These are phyloP conservation scores for Nasua narica DNA, from an alignment of 2,797 vertebrate genomes.

Conservation along the genomic window DNA sequence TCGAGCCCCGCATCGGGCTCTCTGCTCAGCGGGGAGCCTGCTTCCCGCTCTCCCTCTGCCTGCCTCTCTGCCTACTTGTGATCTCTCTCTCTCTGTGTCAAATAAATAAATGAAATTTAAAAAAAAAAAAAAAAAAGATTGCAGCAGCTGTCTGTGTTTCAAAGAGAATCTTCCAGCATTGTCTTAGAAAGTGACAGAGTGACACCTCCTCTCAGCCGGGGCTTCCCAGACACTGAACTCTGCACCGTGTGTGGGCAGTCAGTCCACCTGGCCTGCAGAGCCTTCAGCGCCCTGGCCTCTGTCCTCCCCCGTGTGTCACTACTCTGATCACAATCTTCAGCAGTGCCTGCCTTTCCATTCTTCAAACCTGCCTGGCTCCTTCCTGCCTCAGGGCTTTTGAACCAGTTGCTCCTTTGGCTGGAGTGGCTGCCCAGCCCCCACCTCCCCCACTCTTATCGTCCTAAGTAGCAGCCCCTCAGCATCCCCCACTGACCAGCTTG, in stretches of 20 bases:
- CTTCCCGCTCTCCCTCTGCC: too few species aligned
- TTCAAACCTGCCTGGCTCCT: not conserved
- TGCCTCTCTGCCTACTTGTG: too few species aligned
- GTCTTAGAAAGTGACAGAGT: not conserved
- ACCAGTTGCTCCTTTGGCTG: not conserved
- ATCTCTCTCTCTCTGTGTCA: too few species aligned
- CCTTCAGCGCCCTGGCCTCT: not conserved
- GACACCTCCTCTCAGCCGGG: not conserved
- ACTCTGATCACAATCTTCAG: too few species aligned
- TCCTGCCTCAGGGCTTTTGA: not conserved
- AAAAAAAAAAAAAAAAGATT: not conserved
- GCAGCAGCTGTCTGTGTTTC: not conserved
- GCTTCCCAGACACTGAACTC: not conserved
- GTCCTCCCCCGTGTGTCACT: not conserved
- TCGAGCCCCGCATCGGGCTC: too few species aligned
- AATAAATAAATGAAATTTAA: too few species aligned
- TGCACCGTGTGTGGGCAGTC: not conserved
- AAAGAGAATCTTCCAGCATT: not conserved
- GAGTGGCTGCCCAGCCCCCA: not conserved
- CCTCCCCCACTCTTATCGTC: not conserved
- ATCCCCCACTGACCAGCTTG: not conserved
- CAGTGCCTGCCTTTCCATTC: not conserved
- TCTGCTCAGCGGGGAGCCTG: too few species aligned
- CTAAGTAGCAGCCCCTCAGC: not conserved
- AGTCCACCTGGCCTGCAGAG: not conserved